Base-by-base conservation (phyloP, 2,888 invertebrate species). In the Patella pellucida region DNA sequence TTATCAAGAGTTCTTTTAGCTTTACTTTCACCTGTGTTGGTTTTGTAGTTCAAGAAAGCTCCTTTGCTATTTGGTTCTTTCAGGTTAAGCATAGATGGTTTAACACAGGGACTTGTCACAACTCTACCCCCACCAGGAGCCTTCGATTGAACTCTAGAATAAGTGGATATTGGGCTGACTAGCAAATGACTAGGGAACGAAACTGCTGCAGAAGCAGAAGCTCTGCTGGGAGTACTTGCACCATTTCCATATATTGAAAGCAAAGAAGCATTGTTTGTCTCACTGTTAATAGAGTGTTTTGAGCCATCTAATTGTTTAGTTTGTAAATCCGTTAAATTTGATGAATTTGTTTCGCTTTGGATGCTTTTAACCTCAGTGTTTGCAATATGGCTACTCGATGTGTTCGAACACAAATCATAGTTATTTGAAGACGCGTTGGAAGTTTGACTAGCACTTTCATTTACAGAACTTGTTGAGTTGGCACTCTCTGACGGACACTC, bases 241-340 rank as follows among this genome's bases (percentile, higher is more conserved):
- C 62, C 62, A 19, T 62, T 62, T 62, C 62, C 62, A 62, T 62
- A 62, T 11, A 62, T 23, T 3, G 19, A 11, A 11, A 62, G 23
- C 23, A 62, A 62, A 23, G 62, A 62, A 23, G 62, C 62, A 19
- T 19, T 62, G 19, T 62, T 23, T 23, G 19, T 62, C 4, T 62
- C 62, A 23, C 62, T 62, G 62, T 62, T 62, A 12, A 62, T 62
- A 23, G 62, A 62, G 23, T 62, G 62, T 62, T 62, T 62, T 62
- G 62, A 62, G 19, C 23, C 62, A 62, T 62, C 23, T 62, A 62
- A 19, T 23, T 14, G 62, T 23, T 62, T 19, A 9, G 23, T 12
- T 62, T 62, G 62, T 23, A 62, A 62, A 62, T 62, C 23, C 4
- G 19, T 19, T 23, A 19, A 23, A 14, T 23, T 62, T 23, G 19